phyloP scores from a whole-genome alignment of 2,113 vertebrate species.

The Pseudolaguvia tuberculata region DNA sequence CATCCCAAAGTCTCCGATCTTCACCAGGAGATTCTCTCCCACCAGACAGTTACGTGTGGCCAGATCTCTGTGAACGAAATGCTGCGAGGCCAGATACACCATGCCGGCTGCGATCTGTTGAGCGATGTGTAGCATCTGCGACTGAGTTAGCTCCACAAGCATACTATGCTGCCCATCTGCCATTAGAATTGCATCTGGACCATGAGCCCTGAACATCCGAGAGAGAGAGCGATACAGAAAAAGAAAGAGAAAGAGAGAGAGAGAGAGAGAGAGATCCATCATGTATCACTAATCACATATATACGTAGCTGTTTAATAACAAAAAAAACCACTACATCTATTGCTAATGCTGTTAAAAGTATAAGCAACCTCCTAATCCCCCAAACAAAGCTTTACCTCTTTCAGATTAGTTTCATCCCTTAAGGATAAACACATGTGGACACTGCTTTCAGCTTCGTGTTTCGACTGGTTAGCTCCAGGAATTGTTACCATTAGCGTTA shows the following conservation, averaged over 20 bases:
- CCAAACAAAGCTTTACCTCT: too few species aligned
- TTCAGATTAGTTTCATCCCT: too few species aligned
- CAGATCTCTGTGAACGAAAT: constrained; percentile 97
- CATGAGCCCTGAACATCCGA: constrained; percentile 78
- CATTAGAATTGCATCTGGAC: constrained; percentile 93
- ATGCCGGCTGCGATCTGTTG: constrained; percentile 97
- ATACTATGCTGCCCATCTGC: constrained; percentile 83
- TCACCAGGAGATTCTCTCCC: constrained; percentile 93
- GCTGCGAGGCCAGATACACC: constrained; percentile 97
- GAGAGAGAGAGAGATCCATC: not conserved
- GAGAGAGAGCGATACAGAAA: not conserved
- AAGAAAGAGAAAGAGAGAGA: not conserved
- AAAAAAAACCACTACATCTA: not conserved
- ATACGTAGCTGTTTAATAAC: not conserved
- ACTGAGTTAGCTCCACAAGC: constrained; percentile 86
- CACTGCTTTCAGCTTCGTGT: not conserved
- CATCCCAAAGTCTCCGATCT: constrained; percentile 99
- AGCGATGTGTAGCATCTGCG: constrained; percentile 97
- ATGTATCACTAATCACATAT: not conserved
- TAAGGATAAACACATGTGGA: too few species aligned
- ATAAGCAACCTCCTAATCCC: too few species aligned
- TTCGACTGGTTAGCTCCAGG: not conserved
- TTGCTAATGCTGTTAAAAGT: too few species aligned
- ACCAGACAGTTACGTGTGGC: constrained; percentile 97
- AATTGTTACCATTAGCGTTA: not conserved